Base-by-base conservation (phyloP, 1,140 invertebrate species). In the Phthorimaea operculella region DNA sequence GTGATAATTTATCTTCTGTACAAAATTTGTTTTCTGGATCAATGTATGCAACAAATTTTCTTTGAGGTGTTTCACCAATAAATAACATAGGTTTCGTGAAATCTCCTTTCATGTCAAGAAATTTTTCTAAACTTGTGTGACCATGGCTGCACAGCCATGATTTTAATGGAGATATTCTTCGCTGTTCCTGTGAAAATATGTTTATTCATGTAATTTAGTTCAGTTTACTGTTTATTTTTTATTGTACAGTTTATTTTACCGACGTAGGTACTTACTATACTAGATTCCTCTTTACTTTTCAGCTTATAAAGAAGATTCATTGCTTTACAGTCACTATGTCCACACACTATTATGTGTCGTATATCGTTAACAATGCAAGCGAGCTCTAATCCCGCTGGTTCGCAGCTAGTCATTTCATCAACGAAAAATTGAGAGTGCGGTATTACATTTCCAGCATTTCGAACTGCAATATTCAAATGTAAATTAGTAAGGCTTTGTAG, bases 241-340 rank as follows among this genome's bases (percentile, higher is more conserved):
- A n/a, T n/a, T n/a, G n/a, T n/a, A n/a, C n/a, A n/a, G n/a, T n/a
- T n/a, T n/a, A n/a, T n/a, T n/a, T n/a, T n/a, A n/a, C n/a, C n/a
- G n/a, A n/a, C n/a, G n/a, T n/a, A 28, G 21, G 21, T 58, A 77
- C 76, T 75, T 76, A 92, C 92, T 74, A 89, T 87, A 42, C 88
- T 93, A 14, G 91, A 88, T 75, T 92, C 91, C 66, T 94, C 89
- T 61, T 91, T 90, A 77, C 94, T 91, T 63, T 91, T 90, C 39
- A 98, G 82, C 70, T 92, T 89, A 74, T 96, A 95, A 1, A 98
- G 84, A 42, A 97, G 87, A 88, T 98, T 97, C 91, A 98, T 98
- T 4, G 97, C 96, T 89, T 98, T 98, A 79, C 97, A 99, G 82
- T 99, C 97, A 48, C 96, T 98, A 77, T 98, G 97, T 0, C 97